These are phyloP conservation scores for Drosophila sechellia DNA, from an alignment of 1,140 invertebrate genomes.

Conservation along the genomic window DNA sequence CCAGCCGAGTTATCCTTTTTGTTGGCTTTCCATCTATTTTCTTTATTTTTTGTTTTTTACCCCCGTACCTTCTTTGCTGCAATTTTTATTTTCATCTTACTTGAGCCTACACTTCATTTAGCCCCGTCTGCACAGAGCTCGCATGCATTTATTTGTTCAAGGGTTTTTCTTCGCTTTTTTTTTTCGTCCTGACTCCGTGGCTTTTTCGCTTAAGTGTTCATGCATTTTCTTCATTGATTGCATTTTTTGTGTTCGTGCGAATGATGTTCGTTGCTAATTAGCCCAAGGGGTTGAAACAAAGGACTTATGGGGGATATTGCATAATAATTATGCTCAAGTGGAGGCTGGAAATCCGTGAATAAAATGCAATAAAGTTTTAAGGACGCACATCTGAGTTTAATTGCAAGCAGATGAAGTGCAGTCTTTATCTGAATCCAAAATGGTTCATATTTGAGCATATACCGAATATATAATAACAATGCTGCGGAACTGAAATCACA, in stretches of 20 bases:
- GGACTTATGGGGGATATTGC: slow-evolving; percentile 28
- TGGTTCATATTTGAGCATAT: background rate
- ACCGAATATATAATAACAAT: background rate
- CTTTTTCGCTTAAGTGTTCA: slow-evolving; percentile 37
- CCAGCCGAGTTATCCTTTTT: slow-evolving; percentile 71
- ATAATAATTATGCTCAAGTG: slow-evolving; percentile 42
- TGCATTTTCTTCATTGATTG: slow-evolving; percentile 81
- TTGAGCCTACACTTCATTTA: slow-evolving; percentile 78
- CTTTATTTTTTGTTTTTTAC: slow-evolving; percentile 1
- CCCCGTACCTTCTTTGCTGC: slow-evolving; percentile 4
- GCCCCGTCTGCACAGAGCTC: slow-evolving; percentile 41
- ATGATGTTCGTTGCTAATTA: slow-evolving; percentile 64
- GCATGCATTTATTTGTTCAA: slow-evolving; percentile 69
- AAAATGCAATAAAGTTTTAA: slow-evolving; percentile 45
- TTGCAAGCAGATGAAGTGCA: slow-evolving; percentile 9
- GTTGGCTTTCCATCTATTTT: slow-evolving; percentile 49
- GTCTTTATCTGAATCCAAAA: background rate
- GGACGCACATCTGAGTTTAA: slow-evolving; percentile 26
- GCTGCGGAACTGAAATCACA: slow-evolving; percentile 3
- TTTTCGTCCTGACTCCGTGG: slow-evolving; percentile 10
- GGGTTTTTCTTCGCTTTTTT: slow-evolving; percentile 28
- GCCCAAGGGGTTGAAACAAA: slow-evolving; percentile 45
- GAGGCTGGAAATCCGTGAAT: slow-evolving; percentile 32
- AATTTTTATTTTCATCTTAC: slow-evolving; percentile 64
- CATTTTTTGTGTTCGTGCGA: slow-evolving; percentile 43